Conservation (phyloP, 2,113 vertebrate genomes). For the Etheostoma spectabile region DNA sequence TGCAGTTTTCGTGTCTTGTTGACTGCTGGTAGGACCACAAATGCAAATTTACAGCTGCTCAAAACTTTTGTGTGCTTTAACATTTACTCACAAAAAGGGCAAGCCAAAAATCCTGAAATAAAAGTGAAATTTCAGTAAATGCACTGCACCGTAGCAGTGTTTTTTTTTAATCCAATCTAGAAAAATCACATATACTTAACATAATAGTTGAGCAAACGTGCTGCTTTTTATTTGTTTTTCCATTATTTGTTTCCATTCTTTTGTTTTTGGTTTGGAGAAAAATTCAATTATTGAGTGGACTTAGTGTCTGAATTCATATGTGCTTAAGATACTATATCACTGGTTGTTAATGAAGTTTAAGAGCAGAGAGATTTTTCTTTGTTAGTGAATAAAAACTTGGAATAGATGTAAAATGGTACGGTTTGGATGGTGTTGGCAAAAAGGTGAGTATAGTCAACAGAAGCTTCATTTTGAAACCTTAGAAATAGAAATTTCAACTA, state of each 20-base stretch:
- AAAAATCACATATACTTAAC: too few relatives aligned
- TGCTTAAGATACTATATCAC: too few relatives aligned
- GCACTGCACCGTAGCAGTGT: too few relatives aligned
- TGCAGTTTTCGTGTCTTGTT: background rate
- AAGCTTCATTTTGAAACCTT: background rate
- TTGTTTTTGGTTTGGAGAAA: background rate
- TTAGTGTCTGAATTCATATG: too few relatives aligned
- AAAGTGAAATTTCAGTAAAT: too few relatives aligned
- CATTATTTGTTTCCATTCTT: background rate
- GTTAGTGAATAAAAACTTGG: background rate
- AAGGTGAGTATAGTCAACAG: too few relatives aligned
- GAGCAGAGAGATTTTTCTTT: background rate
- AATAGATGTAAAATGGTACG: background rate
- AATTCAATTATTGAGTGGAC: too few relatives aligned
- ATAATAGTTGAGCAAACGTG: too few relatives aligned
- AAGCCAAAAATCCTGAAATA: background rate
- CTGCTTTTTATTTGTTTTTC: background rate
- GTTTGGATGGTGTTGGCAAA: too few relatives aligned
- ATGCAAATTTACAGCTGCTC: background rate
- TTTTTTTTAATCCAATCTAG: too few relatives aligned
- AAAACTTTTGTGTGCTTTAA: too few relatives aligned
- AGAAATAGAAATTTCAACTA: background rate
- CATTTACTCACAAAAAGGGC: background rate
- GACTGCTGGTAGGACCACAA: background rate
- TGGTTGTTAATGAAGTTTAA: too few relatives aligned